phyloP scores from a whole-genome alignment of 2,113 vertebrate genomes.

The Ictalurus furcatus region DNA sequence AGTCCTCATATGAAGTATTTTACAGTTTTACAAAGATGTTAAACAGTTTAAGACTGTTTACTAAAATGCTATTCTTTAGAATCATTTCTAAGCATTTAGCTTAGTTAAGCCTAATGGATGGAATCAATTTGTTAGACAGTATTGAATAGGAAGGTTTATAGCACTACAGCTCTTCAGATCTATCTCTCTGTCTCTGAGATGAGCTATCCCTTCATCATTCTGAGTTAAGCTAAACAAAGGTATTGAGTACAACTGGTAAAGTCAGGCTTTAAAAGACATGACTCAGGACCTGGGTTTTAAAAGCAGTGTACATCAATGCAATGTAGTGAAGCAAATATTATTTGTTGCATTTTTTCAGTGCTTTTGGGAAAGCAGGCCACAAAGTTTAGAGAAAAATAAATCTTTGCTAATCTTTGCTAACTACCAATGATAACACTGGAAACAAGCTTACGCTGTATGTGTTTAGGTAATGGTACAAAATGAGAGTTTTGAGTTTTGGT shows the following conservation, averaged over 20 bases:
- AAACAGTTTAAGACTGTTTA: not conserved
- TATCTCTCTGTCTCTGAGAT: not conserved
- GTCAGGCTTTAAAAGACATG: not conserved
- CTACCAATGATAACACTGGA: not conserved
- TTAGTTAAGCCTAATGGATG: not conserved
- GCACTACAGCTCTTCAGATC: not conserved
- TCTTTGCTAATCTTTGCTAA: not conserved
- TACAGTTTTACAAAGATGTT: not conserved
- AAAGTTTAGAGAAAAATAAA: not conserved
- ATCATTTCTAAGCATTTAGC: not conserved
- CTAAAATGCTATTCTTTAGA: not conserved
- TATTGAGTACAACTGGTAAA: not conserved
- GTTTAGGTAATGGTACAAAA: not conserved
- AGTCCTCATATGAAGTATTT: not conserved
- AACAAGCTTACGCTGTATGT: not conserved
- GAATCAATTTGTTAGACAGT: conserved; percentile 1
- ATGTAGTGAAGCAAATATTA: not conserved
- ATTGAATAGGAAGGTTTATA: conserved; percentile 5
- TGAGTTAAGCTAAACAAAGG: not conserved
- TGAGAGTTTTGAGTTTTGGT: not conserved
- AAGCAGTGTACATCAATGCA: not conserved
- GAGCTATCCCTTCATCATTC: not conserved
- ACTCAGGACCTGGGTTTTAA: not conserved
- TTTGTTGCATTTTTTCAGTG: too few relatives aligned
- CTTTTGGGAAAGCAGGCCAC: not conserved